These are phyloP conservation scores for Mesochorus sp. DNA, from an alignment of 2,888 invertebrate species.

Conservation along the genomic window DNA sequence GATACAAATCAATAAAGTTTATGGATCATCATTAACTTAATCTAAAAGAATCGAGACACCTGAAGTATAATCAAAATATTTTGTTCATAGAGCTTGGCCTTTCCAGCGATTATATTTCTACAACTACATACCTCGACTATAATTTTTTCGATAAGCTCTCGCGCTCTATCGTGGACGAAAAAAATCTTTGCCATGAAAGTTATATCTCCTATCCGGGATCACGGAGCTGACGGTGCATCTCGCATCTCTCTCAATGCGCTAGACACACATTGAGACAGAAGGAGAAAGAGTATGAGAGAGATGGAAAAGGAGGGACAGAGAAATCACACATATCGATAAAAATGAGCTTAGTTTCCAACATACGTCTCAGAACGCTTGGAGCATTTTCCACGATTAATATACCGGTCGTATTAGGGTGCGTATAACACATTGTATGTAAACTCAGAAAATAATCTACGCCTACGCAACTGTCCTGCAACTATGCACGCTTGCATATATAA, in stretches of 20 bases:
- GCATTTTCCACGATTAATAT: background rate
- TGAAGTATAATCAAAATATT: no score
- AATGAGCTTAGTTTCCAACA: conserved; percentile 18
- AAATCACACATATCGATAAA: conserved; percentile 35
- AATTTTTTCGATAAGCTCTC: conserved; percentile 21
- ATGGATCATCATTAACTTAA: no score
- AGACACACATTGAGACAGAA: background rate
- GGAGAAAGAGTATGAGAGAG: background rate
- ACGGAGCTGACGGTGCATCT: conserved; percentile 52
- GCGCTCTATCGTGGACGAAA: background rate
- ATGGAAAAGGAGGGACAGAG: background rate
- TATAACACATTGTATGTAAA: conserved; percentile 30
- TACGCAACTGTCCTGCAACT: conserved; percentile 16
- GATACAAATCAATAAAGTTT: no score
- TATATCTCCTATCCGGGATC: conserved; percentile 42
- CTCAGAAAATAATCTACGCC: conserved; percentile 33
- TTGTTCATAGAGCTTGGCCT: background rate
- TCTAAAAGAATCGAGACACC: no score
- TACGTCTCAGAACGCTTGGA: background rate
- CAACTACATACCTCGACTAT: background rate
- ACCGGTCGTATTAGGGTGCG: conserved; percentile 23
- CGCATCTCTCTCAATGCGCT: conserved; percentile 30
- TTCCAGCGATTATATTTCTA: background rate
- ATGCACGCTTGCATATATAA: background rate
- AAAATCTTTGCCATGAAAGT: conserved; percentile 26